Evolutionary conservation across 1,140 invertebrate genomes (phyloP), one percentile per base, ranked within the genome.

Genomic region (Rhopalosiphum maidis): DNA sequence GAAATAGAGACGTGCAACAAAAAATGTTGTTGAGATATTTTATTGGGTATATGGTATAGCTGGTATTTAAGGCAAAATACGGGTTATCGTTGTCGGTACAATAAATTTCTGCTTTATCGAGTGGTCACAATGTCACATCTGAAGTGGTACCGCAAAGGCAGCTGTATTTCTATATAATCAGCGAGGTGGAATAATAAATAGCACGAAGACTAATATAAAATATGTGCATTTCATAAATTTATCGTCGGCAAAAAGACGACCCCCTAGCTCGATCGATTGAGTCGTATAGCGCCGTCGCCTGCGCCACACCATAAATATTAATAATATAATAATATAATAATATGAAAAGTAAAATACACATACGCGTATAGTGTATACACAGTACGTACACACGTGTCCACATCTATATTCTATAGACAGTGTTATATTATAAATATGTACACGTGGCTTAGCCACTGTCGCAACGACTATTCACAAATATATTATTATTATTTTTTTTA

Each of bases 401-500:
- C 60, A 6, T 77, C 60, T 77, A 77, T 35, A 77, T 77, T 77
- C 60, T 77, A 77, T 77, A n/a, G 60, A 77, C 60, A n/a, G 60
- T 8, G 41, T 86, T 46, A 86, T 18, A 86, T 46, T 86, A 86
- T 86, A 30, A 30, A 15, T 46, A 8, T 15, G 23, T 25, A 23
- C 35, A 37, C 83, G 37, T 85, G 41, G 43, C 25, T 86, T 15
- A 86, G 83, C 23, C 35, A 41, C 41, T 30, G 25, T 46, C 41
- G 9, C 25, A 86, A n/a, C 83, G 83, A 85, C 35, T 43, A 41
- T 85, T 85, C 37, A 43, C 18, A 46, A 30, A 86, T 86, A 86
- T 86, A 43, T 43, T 86, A 43, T 86, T 46, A 15, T 90, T 35
- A n/a, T 54, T 90, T 55, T 55, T 54, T 89, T 90, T 90, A 25